Evolutionary conservation across 2,797 vertebrate genomes (phyloP).

Genomic region (Coracias cyanogaster): DNA sequence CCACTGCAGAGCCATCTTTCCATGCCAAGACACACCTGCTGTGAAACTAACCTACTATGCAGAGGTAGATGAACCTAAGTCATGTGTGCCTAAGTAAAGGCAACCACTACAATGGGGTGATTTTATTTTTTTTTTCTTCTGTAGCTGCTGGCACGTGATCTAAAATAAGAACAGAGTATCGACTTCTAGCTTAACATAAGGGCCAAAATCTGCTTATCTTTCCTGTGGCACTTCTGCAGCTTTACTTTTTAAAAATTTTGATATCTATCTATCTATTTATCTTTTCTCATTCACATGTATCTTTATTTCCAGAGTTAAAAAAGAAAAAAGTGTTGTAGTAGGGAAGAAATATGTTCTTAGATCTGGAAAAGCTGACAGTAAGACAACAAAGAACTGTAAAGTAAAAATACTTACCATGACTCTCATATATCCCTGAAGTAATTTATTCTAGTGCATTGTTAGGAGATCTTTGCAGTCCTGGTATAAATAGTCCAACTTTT

Average conservation of each 20-base stretch:
- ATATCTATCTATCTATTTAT: neutral
- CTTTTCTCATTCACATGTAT: neutral
- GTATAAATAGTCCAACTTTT: neutral
- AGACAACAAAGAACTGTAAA: neutral
- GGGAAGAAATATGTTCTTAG: neutral
- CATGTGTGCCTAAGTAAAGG: neutral
- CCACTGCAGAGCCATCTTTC: conserved; percentile 94
- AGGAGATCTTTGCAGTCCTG: neutral
- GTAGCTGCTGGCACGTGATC: neutral
- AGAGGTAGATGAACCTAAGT: conserved; percentile 80
- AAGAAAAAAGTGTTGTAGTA: neutral
- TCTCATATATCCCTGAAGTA: neutral
- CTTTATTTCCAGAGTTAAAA: neutral
- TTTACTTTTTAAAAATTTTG: neutral
- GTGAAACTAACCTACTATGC: conserved; percentile 94
- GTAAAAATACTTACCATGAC: neutral
- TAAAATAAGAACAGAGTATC: neutral
- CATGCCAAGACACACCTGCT: conserved; percentile 94
- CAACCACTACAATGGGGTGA: neutral
- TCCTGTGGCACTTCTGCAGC: neutral
- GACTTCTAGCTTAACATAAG: neutral
- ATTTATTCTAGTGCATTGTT: neutral
- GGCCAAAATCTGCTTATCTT: neutral
- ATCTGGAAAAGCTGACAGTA: neutral
- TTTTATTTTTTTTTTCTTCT: neutral